Conservation (phyloP, 2,888 invertebrate species). For the Mesodorylaimus sp. region DNA sequence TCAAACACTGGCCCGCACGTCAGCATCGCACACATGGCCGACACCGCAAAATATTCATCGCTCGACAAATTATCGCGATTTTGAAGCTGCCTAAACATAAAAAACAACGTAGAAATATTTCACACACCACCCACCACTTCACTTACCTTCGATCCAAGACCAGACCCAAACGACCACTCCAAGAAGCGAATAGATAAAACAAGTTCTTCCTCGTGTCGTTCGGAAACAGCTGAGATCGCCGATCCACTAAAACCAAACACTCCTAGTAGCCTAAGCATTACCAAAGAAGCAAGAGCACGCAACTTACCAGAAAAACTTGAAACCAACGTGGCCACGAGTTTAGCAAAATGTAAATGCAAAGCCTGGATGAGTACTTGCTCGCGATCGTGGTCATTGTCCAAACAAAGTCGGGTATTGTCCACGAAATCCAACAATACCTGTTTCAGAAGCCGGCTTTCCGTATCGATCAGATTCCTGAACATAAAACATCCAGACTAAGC, state of each 20-base stretch:
- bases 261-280: no score
- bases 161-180: constrained; percentile 68
- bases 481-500: not conserved
- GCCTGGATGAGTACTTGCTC: constrained; percentile 63
- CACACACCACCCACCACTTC: not conserved
- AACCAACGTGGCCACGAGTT: constrained; percentile 77
- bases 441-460: constrained; percentile 60
- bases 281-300: no score
- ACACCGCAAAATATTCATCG: constrained; percentile 40
- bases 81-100: not conserved
- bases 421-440: constrained; percentile 78
- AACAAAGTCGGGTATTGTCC: constrained; percentile 70
- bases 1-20: constrained; percentile 92
- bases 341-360: constrained; percentile 77
- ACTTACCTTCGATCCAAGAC: constrained; percentile 26
- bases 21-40: constrained; percentile 85
- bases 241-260: constrained; percentile 50
- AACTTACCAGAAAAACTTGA: constrained; percentile 76
- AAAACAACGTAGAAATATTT: not conserved
- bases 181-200: constrained; percentile 74
- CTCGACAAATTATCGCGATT: constrained; percentile 20
- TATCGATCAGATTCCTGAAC: constrained; percentile 41
- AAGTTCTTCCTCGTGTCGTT: constrained; percentile 65
- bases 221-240: constrained; percentile 61
- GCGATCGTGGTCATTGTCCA: constrained; percentile 83